These are phyloP conservation scores for Peribatodes rhomboidaria DNA, from an alignment of 2,888 invertebrate species.

Conservation along the genomic window DNA sequence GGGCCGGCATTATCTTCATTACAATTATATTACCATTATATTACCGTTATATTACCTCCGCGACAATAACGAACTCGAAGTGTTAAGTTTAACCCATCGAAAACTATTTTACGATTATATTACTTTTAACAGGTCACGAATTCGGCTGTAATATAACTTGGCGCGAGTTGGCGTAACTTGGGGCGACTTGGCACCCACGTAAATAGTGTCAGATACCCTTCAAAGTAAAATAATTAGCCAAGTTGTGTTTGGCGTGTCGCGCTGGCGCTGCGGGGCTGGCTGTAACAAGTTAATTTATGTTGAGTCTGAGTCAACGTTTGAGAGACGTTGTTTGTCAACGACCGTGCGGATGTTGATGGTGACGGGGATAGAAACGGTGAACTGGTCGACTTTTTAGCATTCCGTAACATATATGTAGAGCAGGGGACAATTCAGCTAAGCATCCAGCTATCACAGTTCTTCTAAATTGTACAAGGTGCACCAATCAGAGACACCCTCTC, in stretches of 20 bases:
- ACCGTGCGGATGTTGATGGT: constrained; percentile 11
- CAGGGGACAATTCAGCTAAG: too few species aligned
- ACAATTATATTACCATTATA: constrained; percentile 34
- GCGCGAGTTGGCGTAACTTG: constrained; percentile 34
- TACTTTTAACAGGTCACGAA: constrained; percentile 29
- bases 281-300: constrained; percentile 70
- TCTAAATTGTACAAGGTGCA: too few species aligned
- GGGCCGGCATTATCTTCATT: constrained; percentile 28
- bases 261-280: constrained; percentile 31
- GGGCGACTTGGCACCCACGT: constrained; percentile 30
- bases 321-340: constrained; percentile 46
- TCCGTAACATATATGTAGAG: too few species aligned
- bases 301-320: constrained; percentile 63
- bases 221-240: constrained; percentile 51
- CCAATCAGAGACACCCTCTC: too few species aligned
- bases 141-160: constrained; percentile 28
- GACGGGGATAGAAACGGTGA: constrained; percentile 9
- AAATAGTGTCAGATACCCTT: constrained; percentile 44
- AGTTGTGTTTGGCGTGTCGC: constrained; percentile 58
- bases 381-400: neutral
- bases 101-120: constrained; percentile 37
- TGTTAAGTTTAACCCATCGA: constrained; percentile 32
- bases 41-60: constrained; percentile 29
- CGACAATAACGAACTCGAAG: constrained; percentile 34
- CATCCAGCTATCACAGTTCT: too few species aligned